phyloP scores from a whole-genome alignment of 2,888 invertebrate genomes.

The Dynastes tityus region DNA sequence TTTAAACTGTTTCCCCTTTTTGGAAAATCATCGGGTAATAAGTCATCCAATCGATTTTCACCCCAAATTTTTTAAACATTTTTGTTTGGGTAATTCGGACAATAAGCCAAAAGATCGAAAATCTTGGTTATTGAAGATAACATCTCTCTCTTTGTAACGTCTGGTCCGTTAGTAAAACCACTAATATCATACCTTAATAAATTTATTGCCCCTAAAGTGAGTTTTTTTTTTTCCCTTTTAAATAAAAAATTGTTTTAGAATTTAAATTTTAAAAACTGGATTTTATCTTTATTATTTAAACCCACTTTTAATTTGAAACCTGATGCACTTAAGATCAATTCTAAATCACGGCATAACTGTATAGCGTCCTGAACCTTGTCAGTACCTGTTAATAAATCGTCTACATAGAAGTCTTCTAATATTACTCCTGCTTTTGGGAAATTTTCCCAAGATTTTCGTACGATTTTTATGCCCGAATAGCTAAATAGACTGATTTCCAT shows the following conservation, averaged over 20 bases:
- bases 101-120: no score
- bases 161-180: no score
- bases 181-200: conserved; percentile 28
- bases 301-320: conserved; percentile 28
- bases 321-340: conserved; percentile 11
- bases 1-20: neutral
- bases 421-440: conserved; percentile 20
- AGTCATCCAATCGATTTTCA: conserved; percentile 48
- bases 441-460: conserved; percentile 17
- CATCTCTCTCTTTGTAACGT: no score
- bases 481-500: no score
- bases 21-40: conserved; percentile 5
- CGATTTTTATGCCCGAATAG: no score
- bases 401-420: conserved; percentile 48
- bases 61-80: no score
- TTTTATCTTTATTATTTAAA: conserved; percentile 19
- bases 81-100: no score
- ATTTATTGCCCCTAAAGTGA: no score
- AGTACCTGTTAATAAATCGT: conserved; percentile 45
- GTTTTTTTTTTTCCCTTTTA: no score
- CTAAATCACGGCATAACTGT: conserved; percentile 15
- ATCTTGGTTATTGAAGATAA: no score
- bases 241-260: neutral
- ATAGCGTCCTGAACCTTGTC: conserved; percentile 7
- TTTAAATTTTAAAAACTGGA: conserved; percentile 7